Percentiles rank a stretch among this genome's conserved stretches.
phyloP scores from a whole-genome alignment of 2,888 invertebrate genomes.

The Diadegma fenestrale region DNA sequence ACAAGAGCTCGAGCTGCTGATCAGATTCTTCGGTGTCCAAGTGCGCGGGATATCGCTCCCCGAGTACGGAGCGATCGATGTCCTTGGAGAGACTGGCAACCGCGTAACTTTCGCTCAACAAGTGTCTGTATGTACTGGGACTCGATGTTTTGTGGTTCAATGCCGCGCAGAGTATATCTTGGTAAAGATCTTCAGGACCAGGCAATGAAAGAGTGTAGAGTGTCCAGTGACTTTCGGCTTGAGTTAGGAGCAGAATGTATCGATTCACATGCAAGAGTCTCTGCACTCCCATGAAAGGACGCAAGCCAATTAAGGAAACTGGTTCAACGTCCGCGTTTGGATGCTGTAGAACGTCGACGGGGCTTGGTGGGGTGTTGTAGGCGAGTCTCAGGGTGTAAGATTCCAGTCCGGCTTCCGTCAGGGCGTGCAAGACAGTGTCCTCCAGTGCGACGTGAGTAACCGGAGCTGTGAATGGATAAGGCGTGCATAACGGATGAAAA shows the following conservation, averaged over 20 bases:
- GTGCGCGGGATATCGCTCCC: conserved; percentile 61
- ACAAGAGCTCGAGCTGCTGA: conserved; percentile 84
- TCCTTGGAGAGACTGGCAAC: conserved; percentile 87
- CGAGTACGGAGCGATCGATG: conserved; percentile 71
- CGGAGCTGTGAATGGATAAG: conserved; percentile 90
- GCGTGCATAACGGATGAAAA: conserved; percentile 77
- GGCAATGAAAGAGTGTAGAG: conserved; percentile 90
- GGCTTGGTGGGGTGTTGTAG: conserved; percentile 87
- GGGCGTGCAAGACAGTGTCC: conserved; percentile 89
- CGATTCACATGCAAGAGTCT: conserved; percentile 85
- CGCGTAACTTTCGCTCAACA: conserved; percentile 91
- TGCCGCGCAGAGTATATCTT: conserved; percentile 90
- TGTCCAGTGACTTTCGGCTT: conserved; percentile 89
- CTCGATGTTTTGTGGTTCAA: conserved; percentile 88
- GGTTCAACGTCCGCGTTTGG: conserved; percentile 87
- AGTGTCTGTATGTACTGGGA: conserved; percentile 89
- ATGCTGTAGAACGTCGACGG: conserved; percentile 84
- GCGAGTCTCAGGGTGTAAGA: conserved; percentile 89
- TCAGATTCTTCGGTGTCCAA: conserved; percentile 73
- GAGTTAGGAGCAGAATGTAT: conserved; percentile 87
- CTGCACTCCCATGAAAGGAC: conserved; percentile 89
- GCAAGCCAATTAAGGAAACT: conserved; percentile 89
- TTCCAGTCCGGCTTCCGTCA: conserved; percentile 91
- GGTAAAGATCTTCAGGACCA: conserved; percentile 88
- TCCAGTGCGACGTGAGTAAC: conserved; percentile 89